These are phyloP conservation scores for Cynodonichthys magdalenae DNA, from an alignment of 2,797 vertebrate genomes.

Conservation along the genomic window DNA sequence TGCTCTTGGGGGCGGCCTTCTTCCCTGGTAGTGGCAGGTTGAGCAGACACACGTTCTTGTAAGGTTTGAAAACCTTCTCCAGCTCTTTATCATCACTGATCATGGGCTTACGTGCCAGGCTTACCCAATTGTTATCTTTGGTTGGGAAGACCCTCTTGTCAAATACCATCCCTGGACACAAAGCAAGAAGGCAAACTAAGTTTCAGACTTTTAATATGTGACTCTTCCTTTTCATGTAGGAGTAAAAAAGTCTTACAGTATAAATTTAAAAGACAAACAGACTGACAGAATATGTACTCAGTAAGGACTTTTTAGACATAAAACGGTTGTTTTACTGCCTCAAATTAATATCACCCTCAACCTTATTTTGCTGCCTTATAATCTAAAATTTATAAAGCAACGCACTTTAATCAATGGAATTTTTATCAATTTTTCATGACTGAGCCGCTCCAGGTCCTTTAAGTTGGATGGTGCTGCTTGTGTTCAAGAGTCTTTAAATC, in stretches of 20 bases:
- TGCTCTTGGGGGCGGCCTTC: slow-evolving; percentile 44
- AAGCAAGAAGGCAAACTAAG: not conserved
- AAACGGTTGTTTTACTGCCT: not conserved
- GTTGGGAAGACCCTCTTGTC: slow-evolving; percentile 79
- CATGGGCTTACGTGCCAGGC: slow-evolving; percentile 75
- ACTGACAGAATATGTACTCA: not conserved
- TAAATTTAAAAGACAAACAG: not conserved
- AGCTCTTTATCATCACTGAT: slow-evolving; percentile 76
- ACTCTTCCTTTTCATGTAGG: not conserved
- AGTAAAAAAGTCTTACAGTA: too few relatives aligned
- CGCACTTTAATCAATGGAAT: too few relatives aligned
- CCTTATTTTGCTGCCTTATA: too few relatives aligned
- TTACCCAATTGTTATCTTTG: slow-evolving; percentile 81
- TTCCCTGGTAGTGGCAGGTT: slow-evolving; percentile 76
- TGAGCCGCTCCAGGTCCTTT: too few relatives aligned
- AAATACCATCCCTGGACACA: slow-evolving; percentile 76
- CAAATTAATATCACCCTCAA: too few relatives aligned
- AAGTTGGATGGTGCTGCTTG: too few relatives aligned
- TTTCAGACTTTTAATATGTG: not conserved
- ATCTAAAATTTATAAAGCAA: too few relatives aligned
- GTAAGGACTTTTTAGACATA: not conserved
- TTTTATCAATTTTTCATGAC: too few relatives aligned
- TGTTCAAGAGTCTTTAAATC: too few relatives aligned
- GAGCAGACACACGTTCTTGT: slow-evolving; percentile 75
- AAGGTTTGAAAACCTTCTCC: slow-evolving; percentile 81